Conservation (phyloP, 2,888 invertebrate genomes). For the Tortricodes alternella region DNA sequence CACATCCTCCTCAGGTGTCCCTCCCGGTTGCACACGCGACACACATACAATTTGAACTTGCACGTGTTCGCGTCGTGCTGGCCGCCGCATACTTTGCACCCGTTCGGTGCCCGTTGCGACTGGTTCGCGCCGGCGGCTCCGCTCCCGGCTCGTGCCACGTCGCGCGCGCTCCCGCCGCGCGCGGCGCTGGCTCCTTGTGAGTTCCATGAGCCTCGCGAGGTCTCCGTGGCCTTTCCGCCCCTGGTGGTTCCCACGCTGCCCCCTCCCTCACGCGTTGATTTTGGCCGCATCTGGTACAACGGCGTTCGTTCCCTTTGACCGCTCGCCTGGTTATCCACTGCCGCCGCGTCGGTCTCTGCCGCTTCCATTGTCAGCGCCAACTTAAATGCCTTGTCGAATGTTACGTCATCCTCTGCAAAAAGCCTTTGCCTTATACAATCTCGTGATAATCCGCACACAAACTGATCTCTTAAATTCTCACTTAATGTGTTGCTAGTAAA, state of each 20-base stretch:
- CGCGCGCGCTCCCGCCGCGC: background rate
- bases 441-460: conserved; percentile 3
- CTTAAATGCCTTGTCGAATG: background rate
- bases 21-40: conserved; percentile 14
- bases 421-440: conserved; percentile 5
- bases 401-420: background rate
- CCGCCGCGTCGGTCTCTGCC: conserved; percentile 32
- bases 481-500: conserved; percentile 21
- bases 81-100: conserved; percentile 17
- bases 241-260: too few species aligned
- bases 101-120: background rate
- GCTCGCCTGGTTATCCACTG: background rate
- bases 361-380: conserved; percentile 23
- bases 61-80: conserved; percentile 8
- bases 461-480: conserved; percentile 10
- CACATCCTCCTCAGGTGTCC: conserved; percentile 18
- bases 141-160: background rate
- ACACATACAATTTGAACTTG: conserved; percentile 23
- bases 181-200: too few species aligned
- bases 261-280: too few species aligned
- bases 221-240: too few species aligned
- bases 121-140: background rate
- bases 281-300: too few species aligned
- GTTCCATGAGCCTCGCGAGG: too few species aligned
- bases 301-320: background rate